A percentile compares a stretch with the other conserved stretches of the same genome.
Evolutionary conservation across 1,140 invertebrate species (phyloP).

Genomic region (Scylla paramamosain): DNA sequence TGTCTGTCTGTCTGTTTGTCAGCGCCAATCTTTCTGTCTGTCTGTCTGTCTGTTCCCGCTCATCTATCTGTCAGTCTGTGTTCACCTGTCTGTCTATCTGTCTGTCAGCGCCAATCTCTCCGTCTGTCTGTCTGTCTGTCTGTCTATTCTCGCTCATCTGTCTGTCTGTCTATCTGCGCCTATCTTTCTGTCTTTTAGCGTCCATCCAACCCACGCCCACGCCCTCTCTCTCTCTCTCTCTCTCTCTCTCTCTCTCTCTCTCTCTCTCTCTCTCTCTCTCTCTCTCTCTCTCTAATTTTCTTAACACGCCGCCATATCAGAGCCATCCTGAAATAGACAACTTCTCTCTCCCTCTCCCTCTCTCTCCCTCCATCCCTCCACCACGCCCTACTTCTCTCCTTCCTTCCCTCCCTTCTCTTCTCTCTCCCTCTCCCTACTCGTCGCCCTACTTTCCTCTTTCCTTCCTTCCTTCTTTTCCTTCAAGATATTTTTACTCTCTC

Average conservation of each 20-base stretch:
- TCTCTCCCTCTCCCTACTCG: not conserved
- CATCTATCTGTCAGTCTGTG: too few species aligned
- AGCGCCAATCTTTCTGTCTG: not conserved
- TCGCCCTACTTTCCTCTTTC: not conserved
- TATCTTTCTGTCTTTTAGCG: not conserved
- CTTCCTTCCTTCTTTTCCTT: not conserved
- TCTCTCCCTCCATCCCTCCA: not conserved
- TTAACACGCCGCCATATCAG: too few species aligned
- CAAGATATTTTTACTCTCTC: not conserved
- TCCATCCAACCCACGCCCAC: too few species aligned
- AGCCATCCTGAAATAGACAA: too few species aligned
- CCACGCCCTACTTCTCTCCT: not conserved
- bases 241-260: not conserved
- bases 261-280: conserved; percentile 43
- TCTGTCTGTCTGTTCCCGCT: not conserved
- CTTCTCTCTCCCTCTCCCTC: not conserved
- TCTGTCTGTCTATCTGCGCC: too few species aligned
- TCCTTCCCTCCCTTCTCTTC: conserved; percentile 4
- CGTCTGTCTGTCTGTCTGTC: too few species aligned
- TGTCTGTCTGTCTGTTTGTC: not conserved
- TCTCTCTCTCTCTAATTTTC: conserved; percentile 25
- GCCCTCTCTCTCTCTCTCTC: too few species aligned
- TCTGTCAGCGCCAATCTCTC: too few species aligned
- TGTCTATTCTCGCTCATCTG: too few species aligned
- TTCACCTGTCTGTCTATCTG: too few species aligned